Conservation (phyloP, 2,113 vertebrate genomes). For the Rhegmatorhina hoffmannsi region DNA sequence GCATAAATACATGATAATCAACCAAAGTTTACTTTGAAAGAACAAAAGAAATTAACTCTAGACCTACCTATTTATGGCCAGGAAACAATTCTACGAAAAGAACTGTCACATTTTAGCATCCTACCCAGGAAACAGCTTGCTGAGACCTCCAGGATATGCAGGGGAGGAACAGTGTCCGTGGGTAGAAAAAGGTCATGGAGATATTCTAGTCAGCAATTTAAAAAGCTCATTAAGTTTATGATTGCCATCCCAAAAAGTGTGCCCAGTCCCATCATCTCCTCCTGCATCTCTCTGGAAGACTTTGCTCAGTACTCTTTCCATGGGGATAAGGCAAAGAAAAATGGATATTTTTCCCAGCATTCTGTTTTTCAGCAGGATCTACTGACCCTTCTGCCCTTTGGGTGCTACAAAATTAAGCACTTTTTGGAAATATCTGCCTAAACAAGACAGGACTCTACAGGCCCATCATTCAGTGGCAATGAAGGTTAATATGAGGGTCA, state of each 20-base stretch:
- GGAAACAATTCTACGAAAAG: neutral
- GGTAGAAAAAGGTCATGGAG: neutral
- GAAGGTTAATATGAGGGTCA: neutral
- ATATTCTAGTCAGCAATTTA: neutral
- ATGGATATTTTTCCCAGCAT: accelerated
- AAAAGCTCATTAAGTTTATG: neutral
- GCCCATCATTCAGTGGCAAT: neutral
- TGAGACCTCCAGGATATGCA: neutral
- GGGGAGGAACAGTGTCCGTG: neutral
- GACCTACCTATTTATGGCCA: neutral
- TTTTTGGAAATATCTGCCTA: neutral
- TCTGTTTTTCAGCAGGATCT: neutral
- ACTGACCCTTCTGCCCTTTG: neutral
- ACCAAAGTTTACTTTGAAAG: conserved; percentile 53
- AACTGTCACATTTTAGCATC: neutral
- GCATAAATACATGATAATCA: conserved; percentile 70
- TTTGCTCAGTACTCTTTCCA: neutral
- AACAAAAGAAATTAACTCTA: conserved; percentile 67
- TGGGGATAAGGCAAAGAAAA: neutral
- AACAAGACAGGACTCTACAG: neutral
- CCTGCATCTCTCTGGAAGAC: neutral
- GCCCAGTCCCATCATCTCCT: neutral
- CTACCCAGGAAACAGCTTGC: neutral
- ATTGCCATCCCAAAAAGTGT: neutral
- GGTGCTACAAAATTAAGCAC: neutral